phyloP scores from a whole-genome alignment of 2,888 invertebrate species.

The Hypsopygia costalis region DNA sequence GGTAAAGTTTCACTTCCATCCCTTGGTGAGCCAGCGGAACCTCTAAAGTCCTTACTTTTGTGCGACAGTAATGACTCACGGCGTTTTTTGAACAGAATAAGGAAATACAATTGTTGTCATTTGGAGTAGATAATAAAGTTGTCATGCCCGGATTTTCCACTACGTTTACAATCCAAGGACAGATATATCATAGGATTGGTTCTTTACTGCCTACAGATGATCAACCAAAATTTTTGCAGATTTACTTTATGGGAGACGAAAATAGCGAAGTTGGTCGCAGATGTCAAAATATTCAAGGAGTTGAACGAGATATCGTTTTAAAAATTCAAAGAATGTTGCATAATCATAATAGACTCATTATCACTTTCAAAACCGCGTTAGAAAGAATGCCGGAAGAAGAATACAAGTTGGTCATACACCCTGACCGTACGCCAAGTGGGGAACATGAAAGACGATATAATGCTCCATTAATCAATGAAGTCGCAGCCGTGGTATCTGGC shows the following conservation, averaged over 20 bases:
- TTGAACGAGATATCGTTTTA: constrained; percentile 23
- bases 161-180: constrained; percentile 24
- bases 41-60: constrained; percentile 12
- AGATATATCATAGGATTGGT: constrained; percentile 23
- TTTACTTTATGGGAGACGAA: constrained; percentile 34
- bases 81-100: constrained; percentile 10
- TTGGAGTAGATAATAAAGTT: constrained; percentile 22
- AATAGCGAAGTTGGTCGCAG: constrained; percentile 21
- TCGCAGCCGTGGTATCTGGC: constrained; percentile 27
- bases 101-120: constrained; percentile 24
- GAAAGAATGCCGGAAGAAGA: constrained; percentile 27
- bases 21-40: constrained; percentile 14
- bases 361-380: constrained; percentile 31
- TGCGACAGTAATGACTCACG: constrained; percentile 11
- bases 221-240: constrained; percentile 19
- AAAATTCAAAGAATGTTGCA: constrained; percentile 31
- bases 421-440: constrained; percentile 28
- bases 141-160: constrained; percentile 19
- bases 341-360: constrained; percentile 24
- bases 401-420: constrained; percentile 29
- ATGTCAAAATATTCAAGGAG: constrained; percentile 23
- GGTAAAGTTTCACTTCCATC: constrained; percentile 11
- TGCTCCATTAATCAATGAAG: constrained; percentile 26
- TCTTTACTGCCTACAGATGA: constrained; percentile 5
- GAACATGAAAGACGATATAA: constrained; percentile 32